These are phyloP conservation scores for Paramuricea clavata DNA, from an alignment of 92 coral and sea anemone genomes.

Conservation along the genomic window DNA sequence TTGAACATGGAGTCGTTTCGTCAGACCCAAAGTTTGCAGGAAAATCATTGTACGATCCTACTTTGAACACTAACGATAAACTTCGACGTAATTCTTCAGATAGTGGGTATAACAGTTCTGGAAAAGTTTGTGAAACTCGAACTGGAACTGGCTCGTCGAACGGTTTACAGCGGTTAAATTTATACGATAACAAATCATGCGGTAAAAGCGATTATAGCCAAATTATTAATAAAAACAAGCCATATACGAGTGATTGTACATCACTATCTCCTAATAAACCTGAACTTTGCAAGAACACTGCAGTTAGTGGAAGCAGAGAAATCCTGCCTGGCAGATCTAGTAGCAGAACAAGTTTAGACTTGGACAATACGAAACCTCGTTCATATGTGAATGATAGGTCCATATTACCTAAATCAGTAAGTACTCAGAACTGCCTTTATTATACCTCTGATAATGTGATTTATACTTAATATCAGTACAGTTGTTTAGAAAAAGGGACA, in stretches of 20 bases:
- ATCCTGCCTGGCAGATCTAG: neutral
- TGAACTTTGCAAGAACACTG: neutral
- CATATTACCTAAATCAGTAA: slow-evolving; percentile 29
- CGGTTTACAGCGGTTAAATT: neutral
- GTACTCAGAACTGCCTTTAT: neutral
- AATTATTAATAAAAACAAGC: neutral
- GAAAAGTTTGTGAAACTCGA: slow-evolving; percentile 7
- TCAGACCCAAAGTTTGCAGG: neutral
- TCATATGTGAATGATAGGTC: slow-evolving; percentile 4
- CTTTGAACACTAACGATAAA: neutral
- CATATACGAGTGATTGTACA: neutral
- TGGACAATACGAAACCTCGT: neutral
- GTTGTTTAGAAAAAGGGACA: neutral
- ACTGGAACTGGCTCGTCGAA: neutral
- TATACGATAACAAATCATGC: neutral
- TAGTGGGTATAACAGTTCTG: slow-evolving; percentile 47
- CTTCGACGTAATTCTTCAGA: slow-evolving; percentile 29
- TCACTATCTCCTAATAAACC: neutral
- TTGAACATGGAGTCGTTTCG: slow-evolving; percentile 1
- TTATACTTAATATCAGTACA: neutral
- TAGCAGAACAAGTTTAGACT: slow-evolving; percentile 10
- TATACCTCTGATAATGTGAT: neutral
- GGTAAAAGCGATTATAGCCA: neutral
- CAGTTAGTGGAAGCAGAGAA: neutral
- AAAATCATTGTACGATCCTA: neutral